Base-by-base conservation (phyloP, 2,113 vertebrate species). In the Pseudois nayaur region DNA sequence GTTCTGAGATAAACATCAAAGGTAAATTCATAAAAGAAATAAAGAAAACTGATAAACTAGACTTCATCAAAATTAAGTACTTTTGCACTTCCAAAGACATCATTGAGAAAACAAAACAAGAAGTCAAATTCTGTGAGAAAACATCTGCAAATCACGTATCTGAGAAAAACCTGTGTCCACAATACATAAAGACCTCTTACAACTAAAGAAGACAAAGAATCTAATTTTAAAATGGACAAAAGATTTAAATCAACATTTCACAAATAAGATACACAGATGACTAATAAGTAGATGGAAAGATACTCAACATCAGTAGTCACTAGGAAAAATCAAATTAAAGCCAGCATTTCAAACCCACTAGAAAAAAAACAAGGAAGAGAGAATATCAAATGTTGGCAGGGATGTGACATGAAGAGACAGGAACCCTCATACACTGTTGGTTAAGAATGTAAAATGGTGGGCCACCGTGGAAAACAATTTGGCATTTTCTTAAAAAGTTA, bases 271-370 rank as follows among this genome's bases (percentile, higher is more conserved):
- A 93, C 3, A 87, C 40, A 50, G 83, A 78, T 9, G 3, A 89
- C 21, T 29, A 85, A 33, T 13, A 78, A 57, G 23, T 64, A 85
- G 36, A 87, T n/a, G 50, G 88, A 89, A 87, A 94, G 6, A 74
- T 50, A 78, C n/a, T 85, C 67, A 85, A 45, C 25, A 92, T 52
- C 48, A 91, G 23, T n/a, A 67, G 29, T 83, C 76, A 92, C 57
- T 81, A 94, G 27, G 21, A 33, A 59, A 96, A 57, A 40, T 19
- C 64, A 97, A 74, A 64, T 91, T 76, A 94, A 96, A 91, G 84
- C 33, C 33, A 81, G 25, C 11, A 55, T 50, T 71, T 74, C 64
- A 94, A 81, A 93, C 48, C 43, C 19, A 89, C 15, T 52, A 64
- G 81, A 81, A 82, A 19, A 36, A 78, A 54, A 84, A 14, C 64